A percentile compares a stretch with the other conserved stretches of the same genome.
Evolutionary conservation across 2,888 invertebrate species (phyloP).

Genomic region (Megaustenia siamemsis): DNA sequence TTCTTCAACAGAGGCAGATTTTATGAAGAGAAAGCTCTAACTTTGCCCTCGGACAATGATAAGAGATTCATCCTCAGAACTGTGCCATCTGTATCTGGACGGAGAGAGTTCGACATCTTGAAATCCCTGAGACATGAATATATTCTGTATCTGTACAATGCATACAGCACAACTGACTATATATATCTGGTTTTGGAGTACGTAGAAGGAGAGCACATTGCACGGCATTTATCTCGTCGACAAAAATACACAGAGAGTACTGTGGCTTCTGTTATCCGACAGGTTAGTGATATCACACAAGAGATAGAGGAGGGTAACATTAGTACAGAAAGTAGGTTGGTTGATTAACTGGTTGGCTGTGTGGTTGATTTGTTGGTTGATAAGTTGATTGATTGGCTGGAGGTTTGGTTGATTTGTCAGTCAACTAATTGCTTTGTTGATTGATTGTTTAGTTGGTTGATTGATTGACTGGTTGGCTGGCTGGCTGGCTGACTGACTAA

Average conservation of each 20-base stretch:
- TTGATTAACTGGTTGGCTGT: too few species aligned
- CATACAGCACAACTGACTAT: constrained; percentile 80
- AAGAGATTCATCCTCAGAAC: constrained; percentile 43
- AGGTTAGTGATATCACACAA: constrained; percentile 49
- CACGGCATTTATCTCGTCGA: constrained; percentile 91
- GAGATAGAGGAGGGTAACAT: too few species aligned
- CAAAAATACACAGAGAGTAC: constrained; percentile 96
- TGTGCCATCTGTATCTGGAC: constrained; percentile 81
- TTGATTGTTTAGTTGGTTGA: too few species aligned
- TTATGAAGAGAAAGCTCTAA: constrained; percentile 45
- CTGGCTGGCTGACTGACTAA: too few species aligned
- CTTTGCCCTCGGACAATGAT: constrained; percentile 46
- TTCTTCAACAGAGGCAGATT: constrained; percentile 86
- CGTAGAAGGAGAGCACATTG: constrained; percentile 91
- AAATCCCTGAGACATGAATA: constrained; percentile 90
- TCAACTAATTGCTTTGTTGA: too few species aligned
- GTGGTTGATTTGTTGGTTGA: too few species aligned
- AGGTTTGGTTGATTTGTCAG: too few species aligned
- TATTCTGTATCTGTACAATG: constrained; percentile 84
- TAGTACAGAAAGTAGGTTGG: too few species aligned
- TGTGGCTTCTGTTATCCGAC: constrained; percentile 91
- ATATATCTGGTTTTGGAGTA: constrained; percentile 81
- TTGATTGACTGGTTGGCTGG: too few species aligned
- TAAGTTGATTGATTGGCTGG: too few species aligned
- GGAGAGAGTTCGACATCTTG: constrained; percentile 91